Base-by-base conservation (phyloP, 2,113 vertebrate genomes). In the Gadus macrocephalus region DNA sequence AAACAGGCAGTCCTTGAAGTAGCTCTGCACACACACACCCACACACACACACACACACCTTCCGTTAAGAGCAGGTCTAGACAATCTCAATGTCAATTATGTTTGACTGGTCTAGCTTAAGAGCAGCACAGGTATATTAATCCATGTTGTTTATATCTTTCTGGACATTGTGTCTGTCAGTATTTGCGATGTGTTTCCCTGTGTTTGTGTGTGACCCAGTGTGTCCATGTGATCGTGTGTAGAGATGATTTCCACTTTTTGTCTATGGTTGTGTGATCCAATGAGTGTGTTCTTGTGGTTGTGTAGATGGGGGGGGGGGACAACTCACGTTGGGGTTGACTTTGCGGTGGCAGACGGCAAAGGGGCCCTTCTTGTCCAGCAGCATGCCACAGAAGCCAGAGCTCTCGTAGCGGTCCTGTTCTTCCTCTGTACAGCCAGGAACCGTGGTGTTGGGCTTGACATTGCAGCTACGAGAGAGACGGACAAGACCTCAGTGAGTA, bases 1-100 rank as follows among this genome's bases (percentile, higher is more conserved):
- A 85, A 89, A 93, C 42, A 92, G 3, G 67, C 92, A 89, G 79
- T 89, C 88, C 78, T 67, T 78, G 78, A 89, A 92, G 88, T 91
- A 91, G 69, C 72, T 78, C 90, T 93, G 66, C 70, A 64, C 17
- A 65, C 4, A 35, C 31, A 35, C 31, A 17, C 15, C n/a, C 15
- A 17, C 15, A 58, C 55, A 58, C 55, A 58, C 55, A 58, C 55
- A 58, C 11, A 58, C 3, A 58, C 55, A 27, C 9, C 20, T 25
- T 62, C 42, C 42, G 12, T 49, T 49, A 49, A 11, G 31, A 35
- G 31, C 31, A 35, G 31, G 31, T 4, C 31, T 35, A 4, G 31
- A 35, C 31, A 35, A 35, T 35, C 4, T 35, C 31, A 35, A 35
- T 7, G 6, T 25, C 4, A 35, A 35, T 35, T 3, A 4, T 7